Base-by-base conservation (phyloP, 2,888 invertebrate species). In the Blastobasis adustella region DNA sequence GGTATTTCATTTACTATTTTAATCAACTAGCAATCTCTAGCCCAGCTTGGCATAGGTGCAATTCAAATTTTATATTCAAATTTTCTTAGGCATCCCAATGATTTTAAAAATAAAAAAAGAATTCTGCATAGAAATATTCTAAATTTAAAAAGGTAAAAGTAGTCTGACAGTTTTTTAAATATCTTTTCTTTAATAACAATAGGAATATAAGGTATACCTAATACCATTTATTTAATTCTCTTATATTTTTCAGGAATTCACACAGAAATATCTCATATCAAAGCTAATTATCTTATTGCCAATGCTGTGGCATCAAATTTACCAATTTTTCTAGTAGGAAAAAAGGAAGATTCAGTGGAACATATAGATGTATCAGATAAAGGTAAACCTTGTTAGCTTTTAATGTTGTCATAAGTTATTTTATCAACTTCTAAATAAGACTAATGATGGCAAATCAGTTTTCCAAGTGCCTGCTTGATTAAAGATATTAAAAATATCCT, bases 1-100 rank as follows among this genome's bases (percentile, higher is more conserved):
- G 95, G 95, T 77, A 66, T 36, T 42, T 48, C n/a, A 37, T 10
- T 10, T 50, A 37, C 40, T 10, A 45, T 38, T n/a, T 2, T 23
- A 23, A 23, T 23, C 23, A 23, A 23, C 23, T 23, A 23, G 23
- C 23, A 23, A 23, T 23, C 23, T 3, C 23, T n/a, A n/a, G n/a
- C n/a, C n/a, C n/a, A n/a, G n/a, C n/a, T 23, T 23, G 1, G 23
- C 23, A 23, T 23, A 3, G 23, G 23, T 23, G 23, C 23, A 23
- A 23, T 23, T 1, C 23, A 23, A 23, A 23, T 23, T 23, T 23
- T 2, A 23, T 1, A 23, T 23, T 23, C 23, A 1, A 23, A 23
- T 23, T 23, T 23, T 23, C 23, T 23, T 23, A 23, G 23, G 3
- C 1, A 23, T 23, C 23, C 3, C 23, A 23, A 23, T 23, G 23